Conservation (phyloP, 2,888 invertebrate species). For the Cryptocephalus moraei region DNA sequence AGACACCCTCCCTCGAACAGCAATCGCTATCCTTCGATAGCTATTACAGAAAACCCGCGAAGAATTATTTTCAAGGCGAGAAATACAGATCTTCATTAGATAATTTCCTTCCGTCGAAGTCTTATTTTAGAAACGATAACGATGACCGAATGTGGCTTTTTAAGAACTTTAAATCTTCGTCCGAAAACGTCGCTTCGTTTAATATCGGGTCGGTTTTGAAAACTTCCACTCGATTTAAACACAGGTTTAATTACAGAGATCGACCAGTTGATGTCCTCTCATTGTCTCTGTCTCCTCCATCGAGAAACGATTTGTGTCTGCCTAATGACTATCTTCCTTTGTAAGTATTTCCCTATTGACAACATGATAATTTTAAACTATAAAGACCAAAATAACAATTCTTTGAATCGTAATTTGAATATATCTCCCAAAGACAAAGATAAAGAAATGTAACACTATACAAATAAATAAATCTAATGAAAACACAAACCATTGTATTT, state of each 20-base stretch:
- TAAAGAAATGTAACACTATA: too few relatives aligned
- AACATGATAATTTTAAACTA: too few relatives aligned
- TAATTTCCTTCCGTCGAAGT: constrained; percentile 13
- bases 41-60: constrained; percentile 16
- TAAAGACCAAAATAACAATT: too few relatives aligned
- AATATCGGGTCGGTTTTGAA: constrained; percentile 7
- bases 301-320: constrained; percentile 23
- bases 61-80: constrained; percentile 16
- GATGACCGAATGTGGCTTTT: constrained; percentile 18
- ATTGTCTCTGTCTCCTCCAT: constrained; percentile 30
- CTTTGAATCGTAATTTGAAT: too few relatives aligned
- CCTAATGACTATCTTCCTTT: constrained; percentile 24
- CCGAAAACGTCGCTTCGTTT: constrained; percentile 15
- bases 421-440: too few relatives aligned
- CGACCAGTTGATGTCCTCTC: constrained; percentile 30
- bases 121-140: constrained; percentile 10
- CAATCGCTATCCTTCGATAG: constrained; percentile 22
- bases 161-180: constrained; percentile 21
- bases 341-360: constrained; percentile 18
- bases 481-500: too few relatives aligned
- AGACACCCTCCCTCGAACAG: constrained; percentile 17
- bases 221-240: constrained; percentile 8
- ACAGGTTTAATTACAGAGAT: constrained; percentile 13
- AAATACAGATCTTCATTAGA: constrained; percentile 14
- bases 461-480: too few relatives aligned